Evolutionary conservation across 2,888 invertebrate genomes (phyloP).

Genomic region (Ormyrus pomaceus): DNA sequence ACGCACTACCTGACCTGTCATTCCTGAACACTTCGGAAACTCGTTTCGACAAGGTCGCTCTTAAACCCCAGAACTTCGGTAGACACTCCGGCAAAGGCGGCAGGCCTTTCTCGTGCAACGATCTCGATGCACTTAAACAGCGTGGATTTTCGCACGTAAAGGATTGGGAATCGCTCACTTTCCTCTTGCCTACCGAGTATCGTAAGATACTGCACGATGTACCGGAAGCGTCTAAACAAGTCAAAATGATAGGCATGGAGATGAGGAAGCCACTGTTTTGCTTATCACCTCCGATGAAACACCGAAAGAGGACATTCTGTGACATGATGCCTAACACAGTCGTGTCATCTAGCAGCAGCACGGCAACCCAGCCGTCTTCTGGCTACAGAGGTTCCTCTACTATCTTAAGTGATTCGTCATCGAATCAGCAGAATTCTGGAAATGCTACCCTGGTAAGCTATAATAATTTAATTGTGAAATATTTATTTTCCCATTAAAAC

Average conservation of each 20-base stretch:
- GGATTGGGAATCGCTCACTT: conserved; percentile 95
- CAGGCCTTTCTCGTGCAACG: conserved; percentile 87
- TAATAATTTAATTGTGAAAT: too few species aligned
- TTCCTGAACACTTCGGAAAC: conserved; percentile 79
- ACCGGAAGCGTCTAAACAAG: conserved; percentile 84
- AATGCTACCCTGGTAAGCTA: conserved; percentile 44
- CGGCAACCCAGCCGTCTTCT: conserved; percentile 88
- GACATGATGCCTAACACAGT: conserved; percentile 77
- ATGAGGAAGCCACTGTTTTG: conserved; percentile 71
- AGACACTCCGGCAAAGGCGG: conserved; percentile 66
- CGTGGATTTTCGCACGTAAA: conserved; percentile 90
- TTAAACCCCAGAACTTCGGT: conserved; percentile 83
- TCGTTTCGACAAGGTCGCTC: conserved; percentile 82
- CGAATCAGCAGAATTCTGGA: conserved; percentile 79
- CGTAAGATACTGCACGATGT: conserved; percentile 86
- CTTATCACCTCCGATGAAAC: conserved; percentile 72
- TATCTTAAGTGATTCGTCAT: conserved; percentile 85
- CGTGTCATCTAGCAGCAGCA: conserved; percentile 82
- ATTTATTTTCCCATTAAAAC: too few species aligned
- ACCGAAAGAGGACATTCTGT: conserved; percentile 79
- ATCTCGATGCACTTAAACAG: conserved; percentile 87
- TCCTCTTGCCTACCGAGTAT: conserved; percentile 91
- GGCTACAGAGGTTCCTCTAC: conserved; percentile 92
- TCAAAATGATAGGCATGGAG: conserved; percentile 78
- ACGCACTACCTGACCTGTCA: conserved; percentile 91